Conservation (phyloP, 2,113 vertebrate species). For the Ginglymostoma cirratum region DNA sequence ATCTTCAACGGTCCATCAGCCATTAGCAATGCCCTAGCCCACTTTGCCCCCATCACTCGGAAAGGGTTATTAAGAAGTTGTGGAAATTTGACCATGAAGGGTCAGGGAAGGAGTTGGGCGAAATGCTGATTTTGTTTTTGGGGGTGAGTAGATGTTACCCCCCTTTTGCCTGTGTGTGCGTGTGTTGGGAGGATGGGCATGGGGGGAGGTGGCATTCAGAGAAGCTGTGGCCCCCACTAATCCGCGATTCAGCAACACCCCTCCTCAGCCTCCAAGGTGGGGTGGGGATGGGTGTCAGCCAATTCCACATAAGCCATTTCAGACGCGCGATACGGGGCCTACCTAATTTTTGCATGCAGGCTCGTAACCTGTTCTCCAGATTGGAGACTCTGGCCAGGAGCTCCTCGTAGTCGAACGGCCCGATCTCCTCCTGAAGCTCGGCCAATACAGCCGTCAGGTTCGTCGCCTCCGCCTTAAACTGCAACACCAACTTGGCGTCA, state of each 20-base stretch:
- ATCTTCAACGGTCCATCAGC: not conserved
- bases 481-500: slow-evolving; percentile 99
- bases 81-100: not conserved
- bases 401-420: slow-evolving; percentile 98
- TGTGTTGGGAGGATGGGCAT: not conserved
- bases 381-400: slow-evolving; percentile 96
- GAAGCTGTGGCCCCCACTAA: not conserved
- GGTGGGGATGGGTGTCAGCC: not conserved
- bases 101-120: not conserved
- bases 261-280: slow-evolving; percentile 40
- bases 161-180: not conserved
- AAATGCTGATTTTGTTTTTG: not conserved
- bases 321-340: slow-evolving; percentile 67
- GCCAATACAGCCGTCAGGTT: slow-evolving; percentile 98
- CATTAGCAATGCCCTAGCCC: not conserved
- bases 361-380: slow-evolving; percentile 98
- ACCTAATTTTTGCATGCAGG: slow-evolving; percentile 99
- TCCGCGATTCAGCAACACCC: slow-evolving; percentile 36
- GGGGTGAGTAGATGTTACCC: too few relatives aligned
- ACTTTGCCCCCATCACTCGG: not conserved
- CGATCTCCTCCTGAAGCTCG: slow-evolving; percentile 97
- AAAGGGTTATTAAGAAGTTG: not conserved
- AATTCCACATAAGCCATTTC: slow-evolving; percentile 36
- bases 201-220: not conserved
- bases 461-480: slow-evolving; percentile 99